Conservation (phyloP, 2,888 invertebrate species). For the Euphydryas editha region DNA sequence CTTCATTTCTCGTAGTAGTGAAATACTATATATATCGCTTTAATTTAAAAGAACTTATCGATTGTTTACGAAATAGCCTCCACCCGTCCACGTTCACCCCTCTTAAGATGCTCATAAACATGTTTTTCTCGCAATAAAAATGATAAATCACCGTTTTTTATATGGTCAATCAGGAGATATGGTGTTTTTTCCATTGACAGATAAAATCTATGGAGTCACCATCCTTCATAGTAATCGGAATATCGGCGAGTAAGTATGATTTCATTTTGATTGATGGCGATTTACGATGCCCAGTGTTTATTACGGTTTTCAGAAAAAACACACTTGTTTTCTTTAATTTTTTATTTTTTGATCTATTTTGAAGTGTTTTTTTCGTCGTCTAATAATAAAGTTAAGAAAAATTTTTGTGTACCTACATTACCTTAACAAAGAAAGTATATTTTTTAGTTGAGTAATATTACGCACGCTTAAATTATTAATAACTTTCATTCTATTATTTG, state of each 20-base stretch:
- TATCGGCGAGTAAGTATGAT: constrained; percentile 52
- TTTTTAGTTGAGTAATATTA: too few relatives aligned
- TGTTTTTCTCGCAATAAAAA: constrained; percentile 84
- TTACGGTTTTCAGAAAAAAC: constrained; percentile 5
- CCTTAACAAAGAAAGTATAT: too few relatives aligned
- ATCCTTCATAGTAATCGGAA: constrained; percentile 51
- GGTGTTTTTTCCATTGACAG: constrained; percentile 69
- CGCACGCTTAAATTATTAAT: too few relatives aligned
- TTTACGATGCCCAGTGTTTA: constrained; percentile 34
- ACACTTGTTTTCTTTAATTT: background rate
- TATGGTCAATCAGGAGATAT: constrained; percentile 83
- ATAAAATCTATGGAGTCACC: constrained; percentile 68
- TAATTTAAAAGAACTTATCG: constrained; percentile 2
- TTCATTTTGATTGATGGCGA: constrained; percentile 52
- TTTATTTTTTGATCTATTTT: background rate
- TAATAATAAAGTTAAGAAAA: too few relatives aligned
- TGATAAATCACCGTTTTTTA: constrained; percentile 84
- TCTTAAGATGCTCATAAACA: constrained; percentile 84
- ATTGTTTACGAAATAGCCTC: constrained; percentile 39
- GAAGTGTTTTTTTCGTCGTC: background rate
- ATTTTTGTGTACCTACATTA: too few relatives aligned
- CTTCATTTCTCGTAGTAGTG: too few relatives aligned
- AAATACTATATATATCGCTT: background rate
- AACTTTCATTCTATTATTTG: too few relatives aligned
- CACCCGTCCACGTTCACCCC: constrained; percentile 53